Base-by-base conservation (phyloP, 2,797 vertebrate genomes). In the Stomatorhinus walkeri region DNA sequence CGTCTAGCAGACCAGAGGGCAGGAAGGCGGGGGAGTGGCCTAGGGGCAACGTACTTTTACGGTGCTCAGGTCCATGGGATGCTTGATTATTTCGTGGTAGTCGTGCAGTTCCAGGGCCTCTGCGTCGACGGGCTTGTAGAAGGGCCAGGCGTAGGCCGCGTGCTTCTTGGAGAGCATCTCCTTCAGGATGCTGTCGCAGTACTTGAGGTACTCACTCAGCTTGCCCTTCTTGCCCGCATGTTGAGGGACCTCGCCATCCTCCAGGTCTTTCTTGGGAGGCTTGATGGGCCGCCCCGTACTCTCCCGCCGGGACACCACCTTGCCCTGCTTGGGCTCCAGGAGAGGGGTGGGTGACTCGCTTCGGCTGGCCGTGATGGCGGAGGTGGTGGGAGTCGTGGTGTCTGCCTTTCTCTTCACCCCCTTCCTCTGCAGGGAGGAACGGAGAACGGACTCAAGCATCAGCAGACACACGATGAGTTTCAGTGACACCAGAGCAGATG, bases 61-160 rank as follows among this genome's bases (percentile, higher is more conserved):
- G 54, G 97, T 97, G 95, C 98, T 99, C 93, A 99, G 98, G 96
- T 99, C 98, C 98, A 99, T 99, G 68, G 98, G 98, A 91, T 99
- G 97, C 93, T 99, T 99, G 97, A 99, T 99, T 94, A 99, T 99
- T 94, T 99, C 98, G 0, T 99, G 98, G 94, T 99, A 99, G 95
- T 99, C 98, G 1, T 99, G 98, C 89, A 99, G 96, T 90, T 99
- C 98, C 93, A 99, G 95, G 0, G 98, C 98, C 93, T 97, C 97
- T 0, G 98, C 98, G 0, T 99, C 97, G 2, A 99, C 98, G 0
- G 98, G 98, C 92, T 96, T 96, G 94, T 98, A 98, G 94, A 99
- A 99, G 49, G 98, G 98, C 98, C 98, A 99, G 0, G 98, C 98
- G 0, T 97, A 98, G 88, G 96, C 95, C 0, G 94, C 93, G 0